These are phyloP conservation scores for Anastrepha ludens DNA, from an alignment of 1,140 invertebrate species.

Conservation along the genomic window DNA sequence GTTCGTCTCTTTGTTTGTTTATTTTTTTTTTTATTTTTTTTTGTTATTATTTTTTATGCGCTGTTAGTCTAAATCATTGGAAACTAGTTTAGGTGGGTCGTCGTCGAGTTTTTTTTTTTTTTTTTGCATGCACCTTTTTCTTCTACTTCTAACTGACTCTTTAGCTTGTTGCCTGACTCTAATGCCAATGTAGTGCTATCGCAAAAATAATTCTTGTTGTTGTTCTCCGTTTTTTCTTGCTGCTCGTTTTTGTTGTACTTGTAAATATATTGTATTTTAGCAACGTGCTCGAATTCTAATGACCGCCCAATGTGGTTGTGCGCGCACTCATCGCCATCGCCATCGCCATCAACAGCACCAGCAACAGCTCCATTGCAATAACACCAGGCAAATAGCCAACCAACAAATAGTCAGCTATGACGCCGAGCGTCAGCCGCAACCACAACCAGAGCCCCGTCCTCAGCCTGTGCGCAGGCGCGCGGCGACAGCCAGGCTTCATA, in stretches of 20 bases:
- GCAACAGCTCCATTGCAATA: conserved; percentile 4
- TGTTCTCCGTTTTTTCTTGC: background rate
- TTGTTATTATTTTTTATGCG: background rate
- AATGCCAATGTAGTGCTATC: conserved; percentile 1
- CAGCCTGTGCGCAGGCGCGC: conserved; percentile 11
- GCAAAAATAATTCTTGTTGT: conserved; percentile 60
- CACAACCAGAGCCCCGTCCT: conserved; percentile 2
- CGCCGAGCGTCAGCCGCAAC: background rate
- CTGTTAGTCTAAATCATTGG: conserved; percentile 64
- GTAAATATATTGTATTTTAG: conserved; percentile 54
- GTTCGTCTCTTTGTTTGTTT: background rate
- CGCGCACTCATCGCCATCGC: conserved; percentile 71
- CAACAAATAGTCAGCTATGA: background rate
- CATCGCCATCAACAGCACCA: conserved; percentile 31
- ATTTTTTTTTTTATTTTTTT: too few species aligned
- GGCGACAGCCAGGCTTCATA: conserved; percentile 2
- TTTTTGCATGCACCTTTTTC: background rate
- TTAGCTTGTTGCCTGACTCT: background rate
- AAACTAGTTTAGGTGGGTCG: conserved; percentile 73
- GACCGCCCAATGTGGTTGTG: conserved; percentile 74
- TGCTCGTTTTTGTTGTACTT: conserved; percentile 63
- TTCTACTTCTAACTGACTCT: background rate
- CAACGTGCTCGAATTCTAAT: conserved; percentile 69
- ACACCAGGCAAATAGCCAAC: background rate
- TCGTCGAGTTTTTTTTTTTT: conserved; percentile 31